These are phyloP conservation scores for Chironomus tepperi DNA, from an alignment of 1,140 invertebrate genomes.

Conservation along the genomic window DNA sequence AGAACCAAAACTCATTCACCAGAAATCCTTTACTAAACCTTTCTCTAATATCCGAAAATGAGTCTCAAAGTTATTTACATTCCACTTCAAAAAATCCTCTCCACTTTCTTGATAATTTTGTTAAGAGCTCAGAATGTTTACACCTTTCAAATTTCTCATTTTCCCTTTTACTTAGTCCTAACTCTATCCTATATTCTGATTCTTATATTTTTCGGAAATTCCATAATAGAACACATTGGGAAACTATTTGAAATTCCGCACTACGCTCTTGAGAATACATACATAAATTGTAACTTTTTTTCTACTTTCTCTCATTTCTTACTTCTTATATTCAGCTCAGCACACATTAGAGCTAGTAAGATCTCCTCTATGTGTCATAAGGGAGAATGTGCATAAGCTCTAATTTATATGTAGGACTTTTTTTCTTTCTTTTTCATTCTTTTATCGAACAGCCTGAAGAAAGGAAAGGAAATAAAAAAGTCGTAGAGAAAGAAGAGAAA, in stretches of 20 bases:
- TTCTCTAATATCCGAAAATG: too few relatives aligned
- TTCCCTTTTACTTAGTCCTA: not conserved
- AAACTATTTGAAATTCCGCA: slow-evolving; percentile 8
- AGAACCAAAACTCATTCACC: too few relatives aligned
- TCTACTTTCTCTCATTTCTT: not conserved
- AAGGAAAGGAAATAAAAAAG: not conserved
- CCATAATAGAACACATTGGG: not conserved
- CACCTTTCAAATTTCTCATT: not conserved
- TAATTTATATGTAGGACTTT: not conserved
- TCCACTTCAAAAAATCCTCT: not conserved
- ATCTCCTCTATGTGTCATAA: not conserved
- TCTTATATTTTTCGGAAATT: too few relatives aligned
- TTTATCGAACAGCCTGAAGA: not conserved
- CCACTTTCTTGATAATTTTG: not conserved
- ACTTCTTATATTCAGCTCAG: not conserved
- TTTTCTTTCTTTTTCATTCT: not conserved
- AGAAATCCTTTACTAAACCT: too few relatives aligned
- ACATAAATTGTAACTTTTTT: slow-evolving; percentile 5
- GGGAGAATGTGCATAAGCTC: not conserved
- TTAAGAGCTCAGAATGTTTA: not conserved
- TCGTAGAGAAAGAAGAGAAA: too few relatives aligned
- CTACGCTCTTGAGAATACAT: slow-evolving; percentile 6
- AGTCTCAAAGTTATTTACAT: not conserved
- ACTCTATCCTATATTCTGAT: too few relatives aligned
- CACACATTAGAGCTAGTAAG: not conserved